These are phyloP conservation scores for Argyresthia goedartella DNA, from an alignment of 2,888 invertebrate species.

Conservation along the genomic window DNA sequence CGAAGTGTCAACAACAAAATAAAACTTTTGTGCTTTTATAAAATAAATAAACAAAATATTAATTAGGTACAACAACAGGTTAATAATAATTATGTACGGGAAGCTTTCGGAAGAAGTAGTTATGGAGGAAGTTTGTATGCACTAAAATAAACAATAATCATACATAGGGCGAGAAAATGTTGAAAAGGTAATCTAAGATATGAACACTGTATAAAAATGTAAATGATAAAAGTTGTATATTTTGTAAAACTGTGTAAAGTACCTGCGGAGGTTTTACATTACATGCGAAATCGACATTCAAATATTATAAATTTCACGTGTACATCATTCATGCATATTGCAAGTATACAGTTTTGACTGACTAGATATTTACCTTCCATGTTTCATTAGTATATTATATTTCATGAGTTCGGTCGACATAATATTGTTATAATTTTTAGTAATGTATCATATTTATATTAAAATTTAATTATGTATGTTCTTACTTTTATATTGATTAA, in stretches of 20 bases:
- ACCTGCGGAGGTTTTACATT: too few species aligned
- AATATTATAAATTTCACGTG: not conserved
- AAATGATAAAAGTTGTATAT: not conserved
- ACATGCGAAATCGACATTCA: too few species aligned
- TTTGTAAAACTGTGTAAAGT: too few species aligned
- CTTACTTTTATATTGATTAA: not conserved
- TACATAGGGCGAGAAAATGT: conserved; percentile 54
- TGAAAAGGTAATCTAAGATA: not conserved
- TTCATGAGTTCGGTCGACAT: too few species aligned
- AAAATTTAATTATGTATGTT: too few species aligned
- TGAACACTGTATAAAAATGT: not conserved
- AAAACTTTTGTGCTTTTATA: conserved; percentile 65
- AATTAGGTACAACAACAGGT: not conserved
- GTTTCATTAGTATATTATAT: too few species aligned
- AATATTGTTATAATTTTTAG: too few species aligned
- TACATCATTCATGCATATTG: not conserved
- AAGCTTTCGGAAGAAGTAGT: not conserved
- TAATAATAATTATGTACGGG: not conserved
- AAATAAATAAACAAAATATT: conserved; percentile 5
- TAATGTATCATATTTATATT: too few species aligned
- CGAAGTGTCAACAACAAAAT: conserved; percentile 64
- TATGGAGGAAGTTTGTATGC: conserved; percentile 15
- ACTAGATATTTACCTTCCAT: too few species aligned
- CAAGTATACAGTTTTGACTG: too few species aligned
- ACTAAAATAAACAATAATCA: conserved; percentile 39